Evolutionary conservation across 92 coral and sea anemone genomes (phyloP).

Genomic region (Pocillopora grandis): DNA sequence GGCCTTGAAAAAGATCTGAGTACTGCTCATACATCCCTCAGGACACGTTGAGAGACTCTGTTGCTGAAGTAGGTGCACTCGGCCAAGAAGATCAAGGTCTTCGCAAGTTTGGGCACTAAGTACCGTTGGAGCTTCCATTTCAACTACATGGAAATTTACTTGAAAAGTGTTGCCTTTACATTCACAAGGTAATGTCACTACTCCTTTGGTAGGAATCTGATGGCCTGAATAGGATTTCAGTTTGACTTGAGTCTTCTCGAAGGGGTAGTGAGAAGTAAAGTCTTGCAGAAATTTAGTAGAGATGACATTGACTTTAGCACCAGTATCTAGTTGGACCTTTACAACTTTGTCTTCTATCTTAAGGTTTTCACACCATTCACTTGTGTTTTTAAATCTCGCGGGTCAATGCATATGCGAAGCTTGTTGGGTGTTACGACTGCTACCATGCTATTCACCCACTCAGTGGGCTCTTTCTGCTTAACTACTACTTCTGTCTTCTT

Average conservation of each 20-base stretch:
- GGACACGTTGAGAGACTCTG: not conserved
- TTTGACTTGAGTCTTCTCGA: slow-evolving; percentile 4
- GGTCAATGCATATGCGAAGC: not conserved
- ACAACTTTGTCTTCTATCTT: slow-evolving; percentile 38
- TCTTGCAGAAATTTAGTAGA: slow-evolving; percentile 27
- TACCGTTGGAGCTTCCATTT: slow-evolving; percentile 42
- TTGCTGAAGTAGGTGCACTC: slow-evolving; percentile 16
- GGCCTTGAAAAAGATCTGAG: slow-evolving; percentile 27
- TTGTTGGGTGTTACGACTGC: slow-evolving; percentile 20
- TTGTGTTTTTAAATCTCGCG: slow-evolving; percentile 1
- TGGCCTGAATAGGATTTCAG: slow-evolving; percentile 19
- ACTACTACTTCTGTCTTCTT: slow-evolving; percentile 31
- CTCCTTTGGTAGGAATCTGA: slow-evolving; percentile 13
- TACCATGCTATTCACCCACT: slow-evolving; percentile 35
- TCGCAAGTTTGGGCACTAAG: slow-evolving; percentile 47
- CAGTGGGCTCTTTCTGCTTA: slow-evolving; percentile 31
- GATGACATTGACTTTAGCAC: slow-evolving; percentile 50
- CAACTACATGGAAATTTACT: slow-evolving; percentile 18
- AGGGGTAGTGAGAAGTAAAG: not conserved
- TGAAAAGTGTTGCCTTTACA: slow-evolving; percentile 34
- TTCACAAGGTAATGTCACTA: slow-evolving; percentile 41
- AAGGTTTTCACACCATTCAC: slow-evolving; percentile 29
- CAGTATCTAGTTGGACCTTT: slow-evolving; percentile 3
- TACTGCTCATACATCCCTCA: not conserved
- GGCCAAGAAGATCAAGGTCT: slow-evolving; percentile 36